Base-by-base conservation (phyloP, 2,113 vertebrate species). In the Heterochromis multidens region DNA sequence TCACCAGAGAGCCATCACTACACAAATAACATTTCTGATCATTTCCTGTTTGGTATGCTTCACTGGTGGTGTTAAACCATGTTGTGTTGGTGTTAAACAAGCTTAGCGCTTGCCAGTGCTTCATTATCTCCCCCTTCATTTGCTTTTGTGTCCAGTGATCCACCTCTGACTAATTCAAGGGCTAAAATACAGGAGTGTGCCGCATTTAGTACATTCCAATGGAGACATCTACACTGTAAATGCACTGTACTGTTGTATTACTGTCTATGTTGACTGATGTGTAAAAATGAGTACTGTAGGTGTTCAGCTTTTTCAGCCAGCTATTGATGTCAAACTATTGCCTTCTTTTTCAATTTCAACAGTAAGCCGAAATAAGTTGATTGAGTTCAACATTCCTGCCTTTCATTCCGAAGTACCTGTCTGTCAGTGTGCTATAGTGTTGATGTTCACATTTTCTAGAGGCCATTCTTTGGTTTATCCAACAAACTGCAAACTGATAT, bases 201-300 rank as follows among this genome's bases (percentile, higher is more conserved):
- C 89, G 92, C 33, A 2, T 72, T 91, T 56, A 86, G 90, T 92
- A 91, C 94, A 95, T 95, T 96, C 95, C 95, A 87, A 85, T 86
- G 93, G 94, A 95, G 94, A 95, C 92, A 92, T 87, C 90, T 87
- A 90, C 87, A 94, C 93, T 92, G 93, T 94, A 94, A 93, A 87
- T 86, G 92, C 93, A 92, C 92, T 94, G 94, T 92, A 79, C 76
- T 0, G 60, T 85, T 77, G 67, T 91, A 25, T 76, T 78, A 13
- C 61, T 58, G 84, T 88, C 57, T 87, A 80, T 91, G 84, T 92
- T 63, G 80, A 90, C 65, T 80, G 52, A 60, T 21, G 79, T 90
- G 87, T 92, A 33, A 79, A 40, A 82, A 88, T 17, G 86, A 88
- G 83, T 93, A 92, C 87, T 91, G 87, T 91, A 93, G 86, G 40